These are phyloP conservation scores for Hyles euphorbiae DNA, from an alignment of 1,140 invertebrate genomes.

Conservation along the genomic window DNA sequence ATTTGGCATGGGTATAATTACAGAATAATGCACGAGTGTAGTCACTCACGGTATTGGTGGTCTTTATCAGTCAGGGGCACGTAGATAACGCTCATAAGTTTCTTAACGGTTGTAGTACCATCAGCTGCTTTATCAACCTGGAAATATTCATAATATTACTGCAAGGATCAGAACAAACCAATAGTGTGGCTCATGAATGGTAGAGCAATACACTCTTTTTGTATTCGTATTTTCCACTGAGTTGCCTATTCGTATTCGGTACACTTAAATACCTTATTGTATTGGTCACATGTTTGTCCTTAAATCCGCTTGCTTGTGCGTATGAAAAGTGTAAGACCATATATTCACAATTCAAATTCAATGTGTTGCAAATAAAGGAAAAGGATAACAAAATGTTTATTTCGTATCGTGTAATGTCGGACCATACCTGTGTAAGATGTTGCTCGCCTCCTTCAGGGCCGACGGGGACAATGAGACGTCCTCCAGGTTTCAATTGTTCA, in stretches of 20 bases:
- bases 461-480: conserved; percentile 93
- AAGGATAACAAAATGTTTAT: neutral
- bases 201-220: no score
- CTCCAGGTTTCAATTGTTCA: conserved; percentile 84
- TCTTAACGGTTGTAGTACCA: conserved; percentile 85
- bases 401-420: neutral
- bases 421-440: conserved; percentile 81
- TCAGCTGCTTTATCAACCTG: conserved; percentile 92
- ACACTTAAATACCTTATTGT: no score
- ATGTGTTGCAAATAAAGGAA: no score
- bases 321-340: no score
- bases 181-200: no score
- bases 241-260: no score
- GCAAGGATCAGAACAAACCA: neutral
- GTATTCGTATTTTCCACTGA: no score
- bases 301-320: no score
- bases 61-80: conserved; percentile 93
- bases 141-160: conserved; percentile 18
- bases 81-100: conserved; percentile 97
- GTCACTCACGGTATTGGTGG: conserved; percentile 67
- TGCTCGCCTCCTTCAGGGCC: conserved; percentile 89
- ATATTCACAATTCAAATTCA: no score
- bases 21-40: conserved; percentile 4
- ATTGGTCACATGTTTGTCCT: no score
- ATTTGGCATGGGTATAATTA: neutral